Conservation (phyloP, 2,888 invertebrate genomes). For the Chironomus riparius region DNA sequence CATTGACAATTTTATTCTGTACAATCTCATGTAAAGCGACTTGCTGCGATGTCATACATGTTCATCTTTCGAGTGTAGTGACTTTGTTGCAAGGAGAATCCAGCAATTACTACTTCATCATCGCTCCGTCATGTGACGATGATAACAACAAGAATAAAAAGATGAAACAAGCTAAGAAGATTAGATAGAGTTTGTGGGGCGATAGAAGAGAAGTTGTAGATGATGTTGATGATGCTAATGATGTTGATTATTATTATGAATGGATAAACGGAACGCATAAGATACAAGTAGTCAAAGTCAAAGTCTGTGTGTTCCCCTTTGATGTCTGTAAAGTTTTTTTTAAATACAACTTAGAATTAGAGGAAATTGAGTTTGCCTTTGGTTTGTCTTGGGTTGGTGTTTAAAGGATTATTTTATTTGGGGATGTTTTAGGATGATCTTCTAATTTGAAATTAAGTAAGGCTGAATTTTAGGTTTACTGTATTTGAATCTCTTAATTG, state of each 20-base stretch:
- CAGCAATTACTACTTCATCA: not conserved
- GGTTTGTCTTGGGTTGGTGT: too few species aligned
- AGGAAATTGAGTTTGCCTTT: too few species aligned
- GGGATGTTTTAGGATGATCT: too few species aligned
- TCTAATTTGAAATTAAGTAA: too few species aligned
- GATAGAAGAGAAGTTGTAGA: not conserved
- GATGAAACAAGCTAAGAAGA: too few species aligned
- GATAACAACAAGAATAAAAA: too few species aligned
- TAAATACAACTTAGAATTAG: not conserved
- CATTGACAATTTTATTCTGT: not conserved
- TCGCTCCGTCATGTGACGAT: too few species aligned
- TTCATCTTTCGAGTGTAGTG: not conserved
- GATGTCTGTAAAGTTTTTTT: constrained; percentile 14
- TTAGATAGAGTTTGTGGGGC: too few species aligned
- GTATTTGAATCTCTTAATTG: too few species aligned
- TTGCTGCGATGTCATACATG: not conserved
- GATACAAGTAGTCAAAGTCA: not conserved
- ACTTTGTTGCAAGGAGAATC: not conserved
- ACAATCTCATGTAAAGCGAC: not conserved
- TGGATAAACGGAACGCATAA: not conserved
- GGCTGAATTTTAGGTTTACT: too few species aligned
- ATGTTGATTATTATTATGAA: not conserved
- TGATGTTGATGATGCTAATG: not conserved
- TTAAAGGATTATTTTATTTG: too few species aligned
- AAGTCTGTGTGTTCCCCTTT: not conserved